Evolutionary conservation across 2,797 vertebrate genomes (phyloP), one percentile per base, ranked within the genome.

Genomic region (Artibeus jamaicensis): DNA sequence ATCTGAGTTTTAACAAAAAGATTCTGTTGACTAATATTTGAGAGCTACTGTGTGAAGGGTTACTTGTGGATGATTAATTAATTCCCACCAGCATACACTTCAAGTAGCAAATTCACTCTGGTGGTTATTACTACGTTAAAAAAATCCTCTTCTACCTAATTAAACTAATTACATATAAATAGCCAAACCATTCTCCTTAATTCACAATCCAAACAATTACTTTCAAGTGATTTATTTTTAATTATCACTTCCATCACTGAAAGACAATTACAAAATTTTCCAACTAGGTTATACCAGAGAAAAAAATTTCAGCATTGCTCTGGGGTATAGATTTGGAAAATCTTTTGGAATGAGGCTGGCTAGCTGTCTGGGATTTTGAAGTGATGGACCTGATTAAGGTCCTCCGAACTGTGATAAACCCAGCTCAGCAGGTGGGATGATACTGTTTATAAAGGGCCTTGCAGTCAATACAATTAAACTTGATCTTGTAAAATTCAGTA

Each of bases 191-290:
- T 67, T 86, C 37, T 88, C 59, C 34, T 83, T 55, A 77, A 91
- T 65, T 89, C 73, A 82, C 53, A 89, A 74, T 55, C 62, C 19
- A 92, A 89, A 53, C 32, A 62, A 70, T 81, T 88, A 70, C 77
- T 91, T 89, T 92, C 53, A 95, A 74, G 59, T n/a, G 37, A 74
- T 77, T 91, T 91, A 57, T 65, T 71, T 71, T 32, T 84, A 84
- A 67, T 71, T 24, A 78, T 71, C 42, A 92, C 24, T n/a, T 53
- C 32, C 4, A 77, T 53, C 26, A 65, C 50, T 84, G 53, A 48
- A 92, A 71, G 83, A 65, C 5, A 34, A 42, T 55, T 74, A 59
- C 18, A 42, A 1, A 46, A 29, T 84, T 48, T 59, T 76, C 34
- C 37, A 65, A 5, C 6, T 73, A 7, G 5, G 32, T 3, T 26